A percentile compares a stretch with the other conserved stretches of the same genome.
phyloP scores from a whole-genome alignment of 1,140 invertebrate species.

The Apocrypta bakeri region DNA sequence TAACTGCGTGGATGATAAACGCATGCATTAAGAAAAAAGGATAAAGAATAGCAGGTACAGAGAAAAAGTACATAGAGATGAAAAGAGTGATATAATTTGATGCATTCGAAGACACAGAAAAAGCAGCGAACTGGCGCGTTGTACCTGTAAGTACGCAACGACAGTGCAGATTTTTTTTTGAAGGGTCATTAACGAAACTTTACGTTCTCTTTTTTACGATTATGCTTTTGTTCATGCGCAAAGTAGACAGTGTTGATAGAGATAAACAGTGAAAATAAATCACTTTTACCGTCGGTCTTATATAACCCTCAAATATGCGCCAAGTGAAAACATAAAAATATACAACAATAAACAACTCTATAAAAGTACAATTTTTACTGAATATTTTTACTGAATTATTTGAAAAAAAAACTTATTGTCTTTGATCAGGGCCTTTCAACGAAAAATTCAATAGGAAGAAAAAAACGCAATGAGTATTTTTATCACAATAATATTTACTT shows the following conservation, averaged over 20 bases:
- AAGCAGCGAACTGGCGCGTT: neutral
- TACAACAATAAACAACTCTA: constrained; percentile 15
- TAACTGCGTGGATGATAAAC: constrained; percentile 58
- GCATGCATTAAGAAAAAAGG: constrained; percentile 45
- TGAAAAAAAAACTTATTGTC: constrained; percentile 33
- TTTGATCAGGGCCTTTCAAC: constrained; percentile 27
- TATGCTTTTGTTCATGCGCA: constrained; percentile 22
- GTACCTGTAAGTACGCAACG: constrained; percentile 12
- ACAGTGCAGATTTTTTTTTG: constrained; percentile 12
- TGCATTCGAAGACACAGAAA: neutral
- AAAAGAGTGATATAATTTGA: constrained; percentile 20
- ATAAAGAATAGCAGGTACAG: constrained; percentile 15
- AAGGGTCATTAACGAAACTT: constrained; percentile 35
- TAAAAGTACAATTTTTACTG: constrained; percentile 43
- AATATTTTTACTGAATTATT: constrained; percentile 47
- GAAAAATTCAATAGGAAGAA: neutral
- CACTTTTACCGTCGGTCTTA: constrained; percentile 5
- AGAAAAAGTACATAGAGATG: constrained; percentile 10
- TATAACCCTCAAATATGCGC: constrained; percentile 9
- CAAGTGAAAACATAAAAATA: constrained; percentile 27
- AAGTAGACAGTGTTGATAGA: neutral
- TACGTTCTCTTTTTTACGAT: constrained; percentile 31
- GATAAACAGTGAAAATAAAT: neutral
- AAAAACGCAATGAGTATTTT: constrained; percentile 46
- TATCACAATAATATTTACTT: constrained; percentile 36